These are phyloP conservation scores for Lepidurus couesii DNA, from an alignment of 1,140 invertebrate species.

Conservation along the genomic window DNA sequence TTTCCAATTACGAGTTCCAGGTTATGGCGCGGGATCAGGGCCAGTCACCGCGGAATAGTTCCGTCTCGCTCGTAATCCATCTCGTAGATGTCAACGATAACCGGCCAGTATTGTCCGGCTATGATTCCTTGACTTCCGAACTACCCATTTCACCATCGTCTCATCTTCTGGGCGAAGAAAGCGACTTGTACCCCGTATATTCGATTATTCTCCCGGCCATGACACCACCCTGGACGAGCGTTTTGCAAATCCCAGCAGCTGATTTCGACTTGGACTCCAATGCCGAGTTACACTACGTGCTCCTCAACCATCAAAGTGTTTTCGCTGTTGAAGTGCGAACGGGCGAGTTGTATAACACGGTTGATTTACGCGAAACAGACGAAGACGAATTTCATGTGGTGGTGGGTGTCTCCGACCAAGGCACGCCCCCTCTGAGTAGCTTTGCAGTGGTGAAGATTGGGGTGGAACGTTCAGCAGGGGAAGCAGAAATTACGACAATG, in stretches of 20 bases:
- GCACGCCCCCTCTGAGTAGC: constrained; percentile 69
- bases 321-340: constrained; percentile 74
- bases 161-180: neutral
- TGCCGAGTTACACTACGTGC: constrained; percentile 66
- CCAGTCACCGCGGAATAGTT: constrained; percentile 52
- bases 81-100: constrained; percentile 67
- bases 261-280: constrained; percentile 78
- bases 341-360: constrained; percentile 66
- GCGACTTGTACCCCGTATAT: constrained; percentile 22
- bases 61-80: constrained; percentile 55
- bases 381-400: constrained; percentile 64
- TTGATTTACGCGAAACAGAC: constrained; percentile 64
- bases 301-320: constrained; percentile 42
- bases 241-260: constrained; percentile 68
- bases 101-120: constrained; percentile 70
- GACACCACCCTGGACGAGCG: constrained; percentile 49
- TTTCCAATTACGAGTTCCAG: constrained; percentile 57
- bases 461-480: neutral
- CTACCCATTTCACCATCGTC: neutral
- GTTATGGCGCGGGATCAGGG: constrained; percentile 79
- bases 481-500: neutral
- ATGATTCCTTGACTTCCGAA: constrained; percentile 61
- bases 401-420: constrained; percentile 73
- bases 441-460: constrained; percentile 57
- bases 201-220: constrained; percentile 28